Conservation (phyloP, 2,113 vertebrate genomes). For the Solea senegalensis region DNA sequence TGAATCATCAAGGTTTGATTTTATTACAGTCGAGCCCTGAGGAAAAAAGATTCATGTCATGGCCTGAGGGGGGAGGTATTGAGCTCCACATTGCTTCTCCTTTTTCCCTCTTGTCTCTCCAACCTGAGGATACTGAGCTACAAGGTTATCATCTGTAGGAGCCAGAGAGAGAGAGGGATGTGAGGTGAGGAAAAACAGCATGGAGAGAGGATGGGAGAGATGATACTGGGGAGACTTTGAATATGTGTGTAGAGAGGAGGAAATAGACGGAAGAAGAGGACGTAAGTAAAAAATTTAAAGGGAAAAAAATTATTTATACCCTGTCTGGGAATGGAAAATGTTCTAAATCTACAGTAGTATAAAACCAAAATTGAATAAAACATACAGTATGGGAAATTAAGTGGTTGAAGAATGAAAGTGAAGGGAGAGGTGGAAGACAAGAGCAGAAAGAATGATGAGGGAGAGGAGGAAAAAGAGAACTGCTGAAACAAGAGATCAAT, state of each 20-base stretch:
- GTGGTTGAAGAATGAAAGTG: background rate
- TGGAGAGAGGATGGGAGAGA: conserved; percentile 4
- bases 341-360: background rate
- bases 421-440: conserved; percentile 18
- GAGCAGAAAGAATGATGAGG: conserved; percentile 36
- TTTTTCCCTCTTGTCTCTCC: conserved; percentile 30
- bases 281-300: background rate
- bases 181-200: conserved; percentile 6
- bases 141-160: conserved; percentile 78
- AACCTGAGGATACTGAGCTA: conserved; percentile 71
- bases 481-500: conserved; percentile 70
- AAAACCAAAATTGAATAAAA: conserved; percentile 12
- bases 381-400: background rate
- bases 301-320: background rate
- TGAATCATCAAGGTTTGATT: conserved; percentile 71
- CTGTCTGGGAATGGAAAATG: background rate
- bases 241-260: background rate
- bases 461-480: conserved; percentile 41
- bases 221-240: background rate
- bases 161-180: conserved; percentile 36
- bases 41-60: conserved; percentile 28
- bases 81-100: conserved; percentile 55
- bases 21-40: conserved; percentile 48
- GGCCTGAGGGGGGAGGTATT: conserved; percentile 69
- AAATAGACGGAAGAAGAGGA: background rate